Percentiles rank a stretch among this genome's conserved stretches.
phyloP scores from a whole-genome alignment of 2,113 vertebrate genomes.

The Gobio gobio region DNA sequence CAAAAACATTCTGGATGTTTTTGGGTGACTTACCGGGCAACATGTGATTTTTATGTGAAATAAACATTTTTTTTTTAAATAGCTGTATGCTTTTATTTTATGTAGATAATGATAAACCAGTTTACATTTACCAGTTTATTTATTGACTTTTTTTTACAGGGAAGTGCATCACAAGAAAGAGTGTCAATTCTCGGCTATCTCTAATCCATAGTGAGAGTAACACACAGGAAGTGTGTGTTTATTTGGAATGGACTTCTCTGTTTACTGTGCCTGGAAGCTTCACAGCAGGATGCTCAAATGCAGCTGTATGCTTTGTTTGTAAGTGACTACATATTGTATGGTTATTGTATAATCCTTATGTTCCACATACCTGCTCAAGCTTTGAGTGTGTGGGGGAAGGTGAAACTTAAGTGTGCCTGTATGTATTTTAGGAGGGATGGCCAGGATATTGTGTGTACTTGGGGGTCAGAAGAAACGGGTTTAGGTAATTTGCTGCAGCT shows the following conservation, averaged over 20 bases:
- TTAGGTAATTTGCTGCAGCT: constrained; percentile 69
- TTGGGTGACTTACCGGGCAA: background rate
- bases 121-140: background rate
- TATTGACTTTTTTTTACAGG: constrained; percentile 12
- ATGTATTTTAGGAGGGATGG: constrained; percentile 34
- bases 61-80: background rate
- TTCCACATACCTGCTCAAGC: background rate
- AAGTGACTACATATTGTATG: constrained; percentile 5
- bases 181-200: constrained; percentile 50
- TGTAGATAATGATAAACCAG: background rate
- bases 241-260: constrained; percentile 73
- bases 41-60: background rate
- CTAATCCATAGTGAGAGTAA: constrained; percentile 42
- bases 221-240: constrained; percentile 77
- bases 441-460: constrained; percentile 23
- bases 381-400: background rate
- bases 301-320: constrained; percentile 36
- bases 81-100: background rate
- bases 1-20: background rate
- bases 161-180: constrained; percentile 10
- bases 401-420: background rate
- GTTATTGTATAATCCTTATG: background rate
- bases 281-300: constrained; percentile 36
- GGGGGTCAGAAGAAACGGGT: constrained; percentile 42
- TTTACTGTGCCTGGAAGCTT: constrained; percentile 67